Conservation (phyloP, 1,140 invertebrate genomes). For the Thaumetopoea pityocampa region DNA sequence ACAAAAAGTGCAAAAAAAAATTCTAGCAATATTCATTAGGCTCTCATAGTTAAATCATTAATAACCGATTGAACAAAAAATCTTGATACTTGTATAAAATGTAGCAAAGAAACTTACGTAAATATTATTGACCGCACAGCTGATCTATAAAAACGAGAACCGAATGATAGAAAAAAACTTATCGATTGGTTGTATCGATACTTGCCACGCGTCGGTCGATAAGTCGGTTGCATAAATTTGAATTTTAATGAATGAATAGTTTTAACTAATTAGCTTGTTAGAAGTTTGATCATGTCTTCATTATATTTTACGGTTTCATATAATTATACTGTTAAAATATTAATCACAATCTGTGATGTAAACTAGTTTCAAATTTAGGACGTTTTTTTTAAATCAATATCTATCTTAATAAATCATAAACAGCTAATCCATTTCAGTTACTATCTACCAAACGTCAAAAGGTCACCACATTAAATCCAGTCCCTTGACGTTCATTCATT, state of each 20-base stretch:
- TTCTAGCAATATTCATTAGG: slow-evolving; percentile 7
- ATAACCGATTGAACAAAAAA: slow-evolving; percentile 9
- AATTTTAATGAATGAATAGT: slow-evolving; percentile 32
- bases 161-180: slow-evolving; percentile 23
- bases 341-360: slow-evolving; percentile 3
- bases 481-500: too few species aligned
- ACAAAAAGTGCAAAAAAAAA: slow-evolving; percentile 9
- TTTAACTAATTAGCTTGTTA: slow-evolving; percentile 28
- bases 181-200: slow-evolving; percentile 19
- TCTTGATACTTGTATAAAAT: slow-evolving; percentile 3
- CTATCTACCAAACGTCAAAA: too few species aligned
- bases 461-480: too few species aligned
- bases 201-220: slow-evolving; percentile 24
- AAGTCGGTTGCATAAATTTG: slow-evolving; percentile 31
- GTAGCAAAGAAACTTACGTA: slow-evolving; percentile 19
- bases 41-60: slow-evolving; percentile 3
- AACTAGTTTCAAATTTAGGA: slow-evolving; percentile 4
- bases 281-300: slow-evolving; percentile 11
- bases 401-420: too few species aligned
- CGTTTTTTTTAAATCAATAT: too few species aligned
- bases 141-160: slow-evolving; percentile 27
- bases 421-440: too few species aligned
- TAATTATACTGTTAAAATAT: slow-evolving; percentile 10
- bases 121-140: slow-evolving; percentile 26
- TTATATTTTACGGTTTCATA: slow-evolving; percentile 7